These are phyloP conservation scores for Gymnocephalus cernua DNA, from an alignment of 2,113 vertebrate species.

Conservation along the genomic window DNA sequence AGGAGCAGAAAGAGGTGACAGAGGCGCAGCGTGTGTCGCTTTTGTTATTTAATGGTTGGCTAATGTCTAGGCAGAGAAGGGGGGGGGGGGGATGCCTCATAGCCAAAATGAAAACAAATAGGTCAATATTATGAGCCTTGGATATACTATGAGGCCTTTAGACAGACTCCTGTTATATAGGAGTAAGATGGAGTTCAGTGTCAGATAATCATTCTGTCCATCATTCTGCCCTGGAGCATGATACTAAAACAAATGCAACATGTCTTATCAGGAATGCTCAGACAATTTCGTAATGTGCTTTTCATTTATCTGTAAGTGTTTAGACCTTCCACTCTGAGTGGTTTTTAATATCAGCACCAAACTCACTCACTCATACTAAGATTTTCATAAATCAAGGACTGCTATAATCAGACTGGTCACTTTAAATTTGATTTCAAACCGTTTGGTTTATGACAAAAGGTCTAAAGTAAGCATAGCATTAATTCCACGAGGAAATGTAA, in stretches of 20 bases:
- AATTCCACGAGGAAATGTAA: neutral
- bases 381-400: slow-evolving; percentile 48
- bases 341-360: slow-evolving; percentile 29
- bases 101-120: slow-evolving; percentile 70
- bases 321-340: slow-evolving; percentile 5
- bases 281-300: neutral
- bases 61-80: slow-evolving; percentile 68
- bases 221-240: neutral
- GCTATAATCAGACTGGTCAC: slow-evolving; percentile 11
- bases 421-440: slow-evolving; percentile 33
- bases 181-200: neutral
- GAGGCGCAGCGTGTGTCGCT: slow-evolving; percentile 65
- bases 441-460: slow-evolving; percentile 1
- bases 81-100: slow-evolving; percentile 37
- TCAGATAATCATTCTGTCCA: neutral
- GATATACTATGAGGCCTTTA: slow-evolving; percentile 42
- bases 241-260: neutral
- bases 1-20: slow-evolving; percentile 73
- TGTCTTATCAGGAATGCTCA: neutral
- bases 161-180: neutral
- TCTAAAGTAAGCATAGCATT: neutral
- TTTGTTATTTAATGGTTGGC: slow-evolving; percentile 81
- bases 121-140: slow-evolving; percentile 50
- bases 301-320: neutral
- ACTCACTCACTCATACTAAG: slow-evolving; percentile 12